Base-by-base conservation (phyloP, 2,888 invertebrate genomes). In the Rhamnusium bicolor region DNA sequence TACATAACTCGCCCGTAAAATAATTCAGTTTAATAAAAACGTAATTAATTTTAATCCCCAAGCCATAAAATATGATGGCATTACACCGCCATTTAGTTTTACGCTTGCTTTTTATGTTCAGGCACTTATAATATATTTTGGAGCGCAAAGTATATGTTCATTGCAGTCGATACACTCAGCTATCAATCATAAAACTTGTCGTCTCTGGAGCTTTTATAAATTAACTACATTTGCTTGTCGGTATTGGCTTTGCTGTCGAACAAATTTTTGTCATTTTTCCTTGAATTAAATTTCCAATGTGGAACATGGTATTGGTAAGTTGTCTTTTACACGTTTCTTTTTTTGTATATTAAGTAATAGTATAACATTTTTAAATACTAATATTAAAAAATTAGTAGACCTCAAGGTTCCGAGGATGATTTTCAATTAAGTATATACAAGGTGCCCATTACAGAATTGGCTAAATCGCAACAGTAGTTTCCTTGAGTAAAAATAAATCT, bases 151-250 rank as follows among this genome's bases (percentile, higher is more conserved):
- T 56, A 27, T n/a, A n/a, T 24, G 27, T 56, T 56, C 27, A 56
- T 56, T 24, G 54, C 27, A 14, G 12, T 56, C 27, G 24, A 53
- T 27, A n/a, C 8, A 24, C 14, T 56, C 27, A 24, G 2, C 14
- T 27, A 56, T 56, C 54, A 56, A 56, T 56, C 54, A 56, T 27
- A 27, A 56, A 19, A 56, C 14, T 24, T 56, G 54, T 14, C 54
- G 27, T 56, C 27, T 24, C 14, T 56, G 54, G 21, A 56, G 24
- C 27, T 56, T n/a, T 56, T n/a, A 5, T 56, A 24, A 56, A 27
- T 56, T 27, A 56, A 27, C 24, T 56, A 56, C 27, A 56, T 56
- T 24, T 21, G 53, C 53, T 21, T 7, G 24, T 40, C 40, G 40
- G n/a, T 40, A 40, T 40, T 10, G 40, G 40, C 40, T 40, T n/a